Evolutionary conservation across 1,140 invertebrate species (phyloP).

Genomic region (Listronotus oregonensis): DNA sequence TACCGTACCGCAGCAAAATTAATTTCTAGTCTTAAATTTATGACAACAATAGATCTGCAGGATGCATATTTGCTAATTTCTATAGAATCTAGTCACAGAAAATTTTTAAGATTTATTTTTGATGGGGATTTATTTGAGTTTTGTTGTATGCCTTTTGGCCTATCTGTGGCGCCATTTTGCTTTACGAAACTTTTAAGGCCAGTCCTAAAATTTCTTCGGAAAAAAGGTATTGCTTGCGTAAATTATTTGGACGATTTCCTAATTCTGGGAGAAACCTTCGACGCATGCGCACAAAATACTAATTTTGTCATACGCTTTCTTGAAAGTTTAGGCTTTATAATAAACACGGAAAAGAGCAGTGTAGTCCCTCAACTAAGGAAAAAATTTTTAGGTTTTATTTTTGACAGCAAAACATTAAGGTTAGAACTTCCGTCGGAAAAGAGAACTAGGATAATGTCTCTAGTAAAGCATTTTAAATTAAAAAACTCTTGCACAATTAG

Average conservation of each 20-base stretch:
- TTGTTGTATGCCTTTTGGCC: neutral
- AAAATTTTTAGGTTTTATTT: neutral
- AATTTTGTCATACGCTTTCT: too few species aligned
- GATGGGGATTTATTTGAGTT: neutral
- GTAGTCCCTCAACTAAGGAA: neutral
- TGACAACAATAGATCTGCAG: neutral
- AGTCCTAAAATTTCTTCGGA: neutral
- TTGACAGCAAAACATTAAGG: too few species aligned
- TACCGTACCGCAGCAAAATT: neutral
- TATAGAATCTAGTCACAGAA: neutral
- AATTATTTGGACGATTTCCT: conserved; percentile 20
- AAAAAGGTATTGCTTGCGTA: neutral
- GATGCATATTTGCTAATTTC: conserved; percentile 6
- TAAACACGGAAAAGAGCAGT: neutral
- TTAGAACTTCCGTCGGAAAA: too few species aligned
- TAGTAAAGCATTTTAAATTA: too few species aligned
- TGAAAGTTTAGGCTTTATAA: neutral
- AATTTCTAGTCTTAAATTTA: too few species aligned
- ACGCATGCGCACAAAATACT: too few species aligned
- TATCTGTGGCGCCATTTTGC: neutral
- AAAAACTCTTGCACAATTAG: too few species aligned
- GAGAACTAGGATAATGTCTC: too few species aligned
- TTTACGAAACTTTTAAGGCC: conserved; percentile 14
- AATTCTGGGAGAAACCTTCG: neutral
- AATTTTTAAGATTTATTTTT: neutral